These are phyloP conservation scores for Harpagifer antarcticus DNA, from an alignment of 2,797 vertebrate genomes.

Conservation along the genomic window DNA sequence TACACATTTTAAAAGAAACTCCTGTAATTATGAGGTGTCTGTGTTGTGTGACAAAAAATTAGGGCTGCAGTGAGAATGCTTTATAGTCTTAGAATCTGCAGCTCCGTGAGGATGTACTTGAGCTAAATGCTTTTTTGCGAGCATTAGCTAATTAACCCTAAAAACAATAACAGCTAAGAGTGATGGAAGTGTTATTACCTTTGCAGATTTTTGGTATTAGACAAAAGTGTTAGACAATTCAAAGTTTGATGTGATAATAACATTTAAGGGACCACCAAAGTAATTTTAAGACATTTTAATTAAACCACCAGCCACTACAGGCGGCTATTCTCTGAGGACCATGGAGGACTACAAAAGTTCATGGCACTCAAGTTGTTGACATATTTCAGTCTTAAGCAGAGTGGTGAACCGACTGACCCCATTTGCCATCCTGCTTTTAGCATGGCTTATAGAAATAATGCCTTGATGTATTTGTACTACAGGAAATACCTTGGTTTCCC, in stretches of 20 bases:
- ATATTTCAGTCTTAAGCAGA: neutral
- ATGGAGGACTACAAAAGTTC: neutral
- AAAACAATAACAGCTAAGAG: neutral
- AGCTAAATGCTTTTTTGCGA: neutral
- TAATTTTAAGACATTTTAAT: neutral
- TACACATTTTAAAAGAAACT: neutral
- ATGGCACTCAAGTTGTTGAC: neutral
- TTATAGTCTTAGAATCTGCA: neutral
- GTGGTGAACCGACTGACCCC: neutral
- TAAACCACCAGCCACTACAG: neutral
- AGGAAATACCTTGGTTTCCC: conserved; percentile 49
- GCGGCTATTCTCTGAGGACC: neutral
- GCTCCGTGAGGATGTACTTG: neutral
- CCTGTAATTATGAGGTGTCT: neutral
- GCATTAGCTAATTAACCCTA: neutral
- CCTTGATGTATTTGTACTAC: conserved; percentile 29
- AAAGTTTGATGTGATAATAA: too few relatives aligned
- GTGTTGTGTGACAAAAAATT: neutral
- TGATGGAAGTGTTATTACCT: too few relatives aligned
- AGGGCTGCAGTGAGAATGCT: neutral
- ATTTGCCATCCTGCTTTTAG: neutral
- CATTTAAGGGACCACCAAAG: too few relatives aligned
- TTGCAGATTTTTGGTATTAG: too few relatives aligned
- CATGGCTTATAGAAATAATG: conserved; percentile 26
- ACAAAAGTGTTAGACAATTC: too few relatives aligned